These are phyloP conservation scores for Helogale parvula DNA, from an alignment of 2,113 vertebrate genomes.

Conservation along the genomic window DNA sequence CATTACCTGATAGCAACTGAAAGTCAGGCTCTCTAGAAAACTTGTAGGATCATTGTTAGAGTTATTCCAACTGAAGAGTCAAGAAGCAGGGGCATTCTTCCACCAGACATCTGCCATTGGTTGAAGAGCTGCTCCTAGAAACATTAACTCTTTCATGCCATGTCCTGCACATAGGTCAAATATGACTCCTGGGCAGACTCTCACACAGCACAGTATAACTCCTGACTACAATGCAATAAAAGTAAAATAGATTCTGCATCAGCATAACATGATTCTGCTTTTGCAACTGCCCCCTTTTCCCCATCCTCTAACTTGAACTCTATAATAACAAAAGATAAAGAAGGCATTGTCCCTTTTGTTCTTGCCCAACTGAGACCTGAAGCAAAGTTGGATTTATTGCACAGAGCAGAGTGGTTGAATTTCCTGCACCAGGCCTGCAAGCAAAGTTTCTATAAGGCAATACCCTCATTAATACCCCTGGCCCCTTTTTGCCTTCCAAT, in stretches of 20 bases:
- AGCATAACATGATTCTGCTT: not conserved
- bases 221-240: not conserved
- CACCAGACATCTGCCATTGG: not conserved
- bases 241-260: not conserved
- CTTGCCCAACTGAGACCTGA: not conserved
- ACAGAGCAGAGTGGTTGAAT: not conserved
- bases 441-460: not conserved
- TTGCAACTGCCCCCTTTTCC: not conserved
- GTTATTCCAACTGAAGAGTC: not conserved
- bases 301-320: not conserved
- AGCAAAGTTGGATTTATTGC: not conserved
- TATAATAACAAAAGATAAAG: not conserved
- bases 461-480: not conserved
- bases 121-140: not conserved
- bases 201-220: not conserved
- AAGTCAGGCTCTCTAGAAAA: not conserved
- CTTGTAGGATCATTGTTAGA: not conserved
- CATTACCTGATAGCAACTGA: not conserved
- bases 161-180: not conserved
- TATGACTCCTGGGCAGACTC: not conserved
- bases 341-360: constrained; percentile 47
- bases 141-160: not conserved
- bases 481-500: not conserved
- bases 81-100: not conserved
- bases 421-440: not conserved